Evolutionary conservation across 2,888 invertebrate species (phyloP), one percentile per base, ranked within the genome.

Genomic region (Leptodirus hochenwartii): DNA sequence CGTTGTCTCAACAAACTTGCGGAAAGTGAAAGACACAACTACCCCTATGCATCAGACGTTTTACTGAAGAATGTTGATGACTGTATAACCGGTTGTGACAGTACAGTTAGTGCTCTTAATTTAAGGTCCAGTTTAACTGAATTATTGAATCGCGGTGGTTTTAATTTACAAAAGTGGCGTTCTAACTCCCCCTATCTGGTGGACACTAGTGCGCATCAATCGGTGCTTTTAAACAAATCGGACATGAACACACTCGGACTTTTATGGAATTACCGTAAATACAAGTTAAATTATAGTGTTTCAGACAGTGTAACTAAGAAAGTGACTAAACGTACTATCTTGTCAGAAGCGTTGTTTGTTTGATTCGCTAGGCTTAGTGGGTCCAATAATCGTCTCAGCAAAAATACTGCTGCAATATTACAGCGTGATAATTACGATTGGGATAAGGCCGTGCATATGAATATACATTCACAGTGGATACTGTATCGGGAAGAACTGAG

Each of bases 1-100:
- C 32, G 39, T 10, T 32, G 34, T n/a, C 23, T 45, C n/a, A 37
- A 33, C 10, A 29, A 40, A 29, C 26, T 42, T 8, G 42, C 44
- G 0, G 20, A 25, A 2, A 29, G 37, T 5, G 32, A 37, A 17
- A 6, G 25, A 28, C 3, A n/a, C 3, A 33, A 29, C 4, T 40
- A 24, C 31, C 42, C 44, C 3, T 5, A 32, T 5, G 39, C 37
- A 10, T 15, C 29, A 4, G 13, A 26, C 9, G 28, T 28, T 20
- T 34, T 37, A 9, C 22, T 28, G 11, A 17, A 15, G 5, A 33
- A 39, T 17, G 34, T 39, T 2, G 39, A 39, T 25, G 37, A 38
- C 22, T 15, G 37, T 2, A 12, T 39, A 11, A 34, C 37, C 4
- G 34, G 37, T 12, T 13, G 29, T 11, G 20, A 34, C 13, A 17